These are phyloP conservation scores for Athene cunicularia DNA, from an alignment of 2,113 vertebrate species.

Conservation along the genomic window DNA sequence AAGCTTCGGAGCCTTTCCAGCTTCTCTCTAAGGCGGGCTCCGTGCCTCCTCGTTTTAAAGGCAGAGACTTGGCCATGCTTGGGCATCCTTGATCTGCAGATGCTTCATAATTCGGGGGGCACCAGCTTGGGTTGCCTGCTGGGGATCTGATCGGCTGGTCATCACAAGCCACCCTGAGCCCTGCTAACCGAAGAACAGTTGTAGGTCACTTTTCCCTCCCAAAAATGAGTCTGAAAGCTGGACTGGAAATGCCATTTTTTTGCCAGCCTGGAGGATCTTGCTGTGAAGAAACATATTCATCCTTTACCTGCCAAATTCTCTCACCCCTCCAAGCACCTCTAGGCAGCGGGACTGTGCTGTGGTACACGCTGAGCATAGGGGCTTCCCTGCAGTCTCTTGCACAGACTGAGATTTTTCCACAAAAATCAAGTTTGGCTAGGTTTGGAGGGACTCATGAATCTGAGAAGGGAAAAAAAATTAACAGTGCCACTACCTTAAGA, in stretches of 20 bases:
- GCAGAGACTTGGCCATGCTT: background rate
- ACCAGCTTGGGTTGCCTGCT: background rate
- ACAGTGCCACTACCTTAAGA: background rate
- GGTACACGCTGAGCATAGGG: background rate
- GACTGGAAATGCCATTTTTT: background rate
- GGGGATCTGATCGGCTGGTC: background rate
- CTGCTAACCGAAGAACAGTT: background rate
- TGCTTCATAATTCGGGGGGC: background rate
- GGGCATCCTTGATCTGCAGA: background rate
- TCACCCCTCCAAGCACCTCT: background rate
- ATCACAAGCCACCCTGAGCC: background rate
- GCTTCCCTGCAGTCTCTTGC: background rate
- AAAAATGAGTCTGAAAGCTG: background rate
- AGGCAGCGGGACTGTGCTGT: background rate
- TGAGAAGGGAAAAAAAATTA: background rate
- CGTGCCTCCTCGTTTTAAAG: background rate
- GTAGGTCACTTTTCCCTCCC: background rate
- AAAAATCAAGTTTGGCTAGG: background rate
- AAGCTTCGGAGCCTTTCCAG: background rate
- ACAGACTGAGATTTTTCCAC: background rate
- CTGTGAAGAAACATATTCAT: background rate
- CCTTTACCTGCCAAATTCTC: background rate
- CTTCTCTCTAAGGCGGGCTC: background rate
- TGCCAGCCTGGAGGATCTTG: background rate
- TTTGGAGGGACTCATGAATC: background rate